phyloP scores from a whole-genome alignment of 2,113 vertebrate genomes.

The Cryptomyrus ogoouensis region DNA sequence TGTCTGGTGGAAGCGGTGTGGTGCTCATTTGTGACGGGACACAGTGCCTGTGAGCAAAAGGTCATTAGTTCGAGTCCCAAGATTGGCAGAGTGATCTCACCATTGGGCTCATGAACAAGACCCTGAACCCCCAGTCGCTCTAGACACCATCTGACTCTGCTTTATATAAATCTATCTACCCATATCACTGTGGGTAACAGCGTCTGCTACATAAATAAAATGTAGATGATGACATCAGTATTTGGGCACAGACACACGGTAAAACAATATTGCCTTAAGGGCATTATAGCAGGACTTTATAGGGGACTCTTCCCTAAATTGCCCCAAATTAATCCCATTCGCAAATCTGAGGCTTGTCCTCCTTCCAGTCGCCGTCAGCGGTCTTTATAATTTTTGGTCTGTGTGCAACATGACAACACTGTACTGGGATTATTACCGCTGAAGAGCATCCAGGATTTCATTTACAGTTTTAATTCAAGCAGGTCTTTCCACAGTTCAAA shows the following conservation, averaged over 20 bases:
- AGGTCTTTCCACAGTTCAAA: not conserved
- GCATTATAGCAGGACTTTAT: not conserved
- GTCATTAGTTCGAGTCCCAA: not conserved
- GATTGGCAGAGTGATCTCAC: not conserved
- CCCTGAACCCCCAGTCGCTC: not conserved
- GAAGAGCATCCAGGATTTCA: not conserved
- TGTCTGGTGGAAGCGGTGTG: not conserved
- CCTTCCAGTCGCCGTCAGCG: not conserved
- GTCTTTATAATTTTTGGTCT: not conserved
- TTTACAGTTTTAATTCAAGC: not conserved
- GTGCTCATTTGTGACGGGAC: not conserved
- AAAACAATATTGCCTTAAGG: not conserved
- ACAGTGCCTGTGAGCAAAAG: not conserved
- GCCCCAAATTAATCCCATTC: not conserved
- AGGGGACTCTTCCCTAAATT: not conserved
- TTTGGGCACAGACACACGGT: not conserved
- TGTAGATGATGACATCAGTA: not conserved
- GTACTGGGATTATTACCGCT: not conserved
- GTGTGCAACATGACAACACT: not conserved
- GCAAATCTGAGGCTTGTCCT: not conserved
- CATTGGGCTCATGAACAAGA: not conserved
- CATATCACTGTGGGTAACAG: not conserved
- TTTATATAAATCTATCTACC: not conserved
- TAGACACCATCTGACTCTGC: not conserved
- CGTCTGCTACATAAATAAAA: not conserved